Evolutionary conservation across 2,113 vertebrate species (phyloP), one percentile per base, ranked within the genome.

Genomic region (Plestiodon gilberti): DNA sequence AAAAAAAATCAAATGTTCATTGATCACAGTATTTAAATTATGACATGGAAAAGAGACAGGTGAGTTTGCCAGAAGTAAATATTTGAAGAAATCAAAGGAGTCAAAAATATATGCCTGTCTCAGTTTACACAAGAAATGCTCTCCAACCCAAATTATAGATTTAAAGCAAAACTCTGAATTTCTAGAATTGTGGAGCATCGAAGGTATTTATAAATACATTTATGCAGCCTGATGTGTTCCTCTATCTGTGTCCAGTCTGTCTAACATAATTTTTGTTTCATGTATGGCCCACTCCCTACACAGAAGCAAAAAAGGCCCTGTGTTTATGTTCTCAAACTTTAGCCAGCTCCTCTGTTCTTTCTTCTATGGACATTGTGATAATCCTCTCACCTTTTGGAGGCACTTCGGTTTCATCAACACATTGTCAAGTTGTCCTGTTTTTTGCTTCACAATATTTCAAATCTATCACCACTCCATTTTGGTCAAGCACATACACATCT

Each of bases 81-180:
- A 81, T 87, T 80, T 78, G 55, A 73, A 78, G 69, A 25, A 65
- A 81, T 62, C 85, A 38, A 33, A 76, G 48, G 40, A 64, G 59
- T 48, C 25, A 38, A 70, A 61, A 59, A 33, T 8, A 35, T 22
- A 70, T 8, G 38, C 22, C 30, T 59, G 30, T 77, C 55, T 61
- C 35, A 57, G 52, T 82, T 85, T 70, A n/a, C 28, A 59, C 73
- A 57, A 76, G 28, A 59, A 82, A 82, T 10, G 18, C 82, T 82
- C 33, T 71, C 38, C 59, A 64, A 40, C 25, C 22, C 25, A 70
- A 77, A 87, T 70, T 61, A 48, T 22, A 88, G 81, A 48, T 67
- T 83, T 48, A 78, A 83, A 83, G 64, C 81, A 88, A 83, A 48
- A 8, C 28, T 48, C 74, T 83, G 81, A 77, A 88, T 35, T 62